Percentiles rank a stretch among this genome's conserved stretches.
These are phyloP conservation scores for Bombus confusus DNA, from an alignment of 1,140 invertebrate genomes.

Conservation along the genomic window DNA sequence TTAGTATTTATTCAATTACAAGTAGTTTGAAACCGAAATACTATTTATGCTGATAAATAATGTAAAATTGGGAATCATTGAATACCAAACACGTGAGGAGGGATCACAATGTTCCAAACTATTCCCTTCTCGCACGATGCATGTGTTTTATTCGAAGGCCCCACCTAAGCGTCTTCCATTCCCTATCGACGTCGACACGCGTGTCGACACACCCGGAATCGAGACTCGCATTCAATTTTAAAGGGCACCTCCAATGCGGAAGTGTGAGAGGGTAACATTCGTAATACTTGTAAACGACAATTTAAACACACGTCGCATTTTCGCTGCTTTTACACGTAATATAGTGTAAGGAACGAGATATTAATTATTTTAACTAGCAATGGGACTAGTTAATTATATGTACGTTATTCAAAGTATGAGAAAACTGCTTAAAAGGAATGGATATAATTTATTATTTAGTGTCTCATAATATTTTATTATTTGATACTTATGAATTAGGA, in stretches of 20 bases:
- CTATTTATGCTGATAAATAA: not conserved
- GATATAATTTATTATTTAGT: too few species aligned
- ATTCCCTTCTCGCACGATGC: conserved; percentile 62
- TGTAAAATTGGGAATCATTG: not conserved
- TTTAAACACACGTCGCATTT: not conserved
- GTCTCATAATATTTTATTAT: not conserved
- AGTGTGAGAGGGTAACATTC: conserved; percentile 51
- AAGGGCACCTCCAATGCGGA: conserved; percentile 42
- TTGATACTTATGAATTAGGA: not conserved
- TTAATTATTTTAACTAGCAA: not conserved
- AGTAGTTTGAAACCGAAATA: not conserved
- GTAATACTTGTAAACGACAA: not conserved
- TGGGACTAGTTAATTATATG: not conserved
- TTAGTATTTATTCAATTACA: not conserved
- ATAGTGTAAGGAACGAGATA: not conserved
- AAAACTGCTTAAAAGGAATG: too few species aligned
- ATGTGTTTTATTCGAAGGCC: conserved; percentile 71
- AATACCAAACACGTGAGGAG: not conserved
- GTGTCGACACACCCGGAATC: conserved; percentile 73
- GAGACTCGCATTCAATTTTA: conserved; percentile 74
- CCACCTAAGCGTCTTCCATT: conserved; percentile 72
- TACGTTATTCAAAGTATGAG: not conserved
- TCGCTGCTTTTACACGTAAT: not conserved
- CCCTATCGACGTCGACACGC: conserved; percentile 49
- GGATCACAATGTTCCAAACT: conserved; percentile 47